Evolutionary conservation across 2,113 vertebrate genomes (phyloP).

Genomic region (Zingel zingel): DNA sequence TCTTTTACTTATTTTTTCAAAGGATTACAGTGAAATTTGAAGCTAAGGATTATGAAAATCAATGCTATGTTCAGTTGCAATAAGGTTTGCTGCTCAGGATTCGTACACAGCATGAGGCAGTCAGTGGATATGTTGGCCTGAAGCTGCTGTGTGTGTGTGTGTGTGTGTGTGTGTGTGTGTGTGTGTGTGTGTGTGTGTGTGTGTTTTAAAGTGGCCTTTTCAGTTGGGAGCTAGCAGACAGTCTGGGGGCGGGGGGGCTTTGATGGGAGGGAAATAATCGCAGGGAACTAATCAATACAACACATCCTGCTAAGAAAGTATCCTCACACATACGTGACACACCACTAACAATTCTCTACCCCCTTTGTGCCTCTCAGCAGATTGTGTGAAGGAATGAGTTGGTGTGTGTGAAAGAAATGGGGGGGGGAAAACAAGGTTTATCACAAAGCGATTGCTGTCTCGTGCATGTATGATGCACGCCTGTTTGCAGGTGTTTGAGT

Average conservation of each 20-base stretch:
- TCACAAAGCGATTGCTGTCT: conserved; percentile 9
- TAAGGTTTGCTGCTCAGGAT: conserved; percentile 66
- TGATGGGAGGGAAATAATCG: conserved; percentile 76
- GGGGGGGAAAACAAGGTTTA: conserved; percentile 25
- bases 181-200: conserved; percentile 41
- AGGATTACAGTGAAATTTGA: conserved; percentile 79
- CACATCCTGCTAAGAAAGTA: conserved; percentile 78
- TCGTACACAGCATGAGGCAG: conserved; percentile 58
- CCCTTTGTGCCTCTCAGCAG: conserved; percentile 36
- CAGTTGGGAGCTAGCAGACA: conserved; percentile 70
- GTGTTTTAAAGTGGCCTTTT: conserved; percentile 64
- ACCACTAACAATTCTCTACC: conserved; percentile 32
- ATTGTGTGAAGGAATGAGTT: conserved; percentile 27
- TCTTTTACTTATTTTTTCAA: conserved; percentile 52
- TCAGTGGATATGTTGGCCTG: conserved; percentile 46
- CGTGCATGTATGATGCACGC: conserved; percentile 12
- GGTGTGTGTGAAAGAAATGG: too few species aligned
- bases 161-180: conserved; percentile 38
- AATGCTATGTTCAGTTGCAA: conserved; percentile 73
- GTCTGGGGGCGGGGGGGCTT: conserved; percentile 53
- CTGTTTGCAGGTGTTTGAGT: conserved; percentile 26
- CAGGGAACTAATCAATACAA: conserved; percentile 80
- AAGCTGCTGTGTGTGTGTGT: conserved; percentile 33
- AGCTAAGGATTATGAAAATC: conserved; percentile 78
- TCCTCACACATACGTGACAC: conserved; percentile 50